phyloP scores from a whole-genome alignment of 2,113 vertebrate genomes.

The Martes martes region DNA sequence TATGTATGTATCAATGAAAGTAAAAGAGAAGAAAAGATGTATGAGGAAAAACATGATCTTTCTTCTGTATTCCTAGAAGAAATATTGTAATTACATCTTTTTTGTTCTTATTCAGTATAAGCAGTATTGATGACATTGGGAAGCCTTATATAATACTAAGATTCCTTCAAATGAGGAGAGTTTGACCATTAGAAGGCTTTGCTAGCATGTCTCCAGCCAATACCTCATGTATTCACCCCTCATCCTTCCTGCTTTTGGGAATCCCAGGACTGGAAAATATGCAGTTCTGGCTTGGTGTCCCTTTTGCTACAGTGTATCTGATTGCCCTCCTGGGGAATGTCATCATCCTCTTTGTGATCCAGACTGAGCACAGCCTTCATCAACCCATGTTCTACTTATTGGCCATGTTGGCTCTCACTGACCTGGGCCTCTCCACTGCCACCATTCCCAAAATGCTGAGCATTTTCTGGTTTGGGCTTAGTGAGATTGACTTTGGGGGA shows the following conservation, averaged over 20 bases:
- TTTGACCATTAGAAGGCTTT: background rate
- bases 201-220: background rate
- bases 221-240: background rate
- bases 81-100: background rate
- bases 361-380: constrained; percentile 22
- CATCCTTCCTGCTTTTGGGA: constrained; percentile 11
- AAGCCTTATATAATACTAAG: background rate
- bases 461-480: constrained; percentile 34
- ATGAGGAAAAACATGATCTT: background rate
- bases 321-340: constrained; percentile 21
- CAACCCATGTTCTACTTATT: constrained; percentile 58
- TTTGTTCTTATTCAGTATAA: background rate
- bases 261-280: constrained; percentile 47
- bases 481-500: background rate
- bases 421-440: constrained; percentile 22
- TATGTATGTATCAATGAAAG: background rate
- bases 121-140: background rate
- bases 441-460: constrained; percentile 40
- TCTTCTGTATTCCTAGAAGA: background rate
- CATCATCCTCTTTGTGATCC: background rate
- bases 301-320: background rate
- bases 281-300: constrained; percentile 22
- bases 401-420: constrained; percentile 33
- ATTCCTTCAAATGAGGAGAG: background rate
- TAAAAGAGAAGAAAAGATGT: background rate